Base-by-base conservation (phyloP, 2,797 vertebrate species). In the Rhyacichthys aspro region DNA sequence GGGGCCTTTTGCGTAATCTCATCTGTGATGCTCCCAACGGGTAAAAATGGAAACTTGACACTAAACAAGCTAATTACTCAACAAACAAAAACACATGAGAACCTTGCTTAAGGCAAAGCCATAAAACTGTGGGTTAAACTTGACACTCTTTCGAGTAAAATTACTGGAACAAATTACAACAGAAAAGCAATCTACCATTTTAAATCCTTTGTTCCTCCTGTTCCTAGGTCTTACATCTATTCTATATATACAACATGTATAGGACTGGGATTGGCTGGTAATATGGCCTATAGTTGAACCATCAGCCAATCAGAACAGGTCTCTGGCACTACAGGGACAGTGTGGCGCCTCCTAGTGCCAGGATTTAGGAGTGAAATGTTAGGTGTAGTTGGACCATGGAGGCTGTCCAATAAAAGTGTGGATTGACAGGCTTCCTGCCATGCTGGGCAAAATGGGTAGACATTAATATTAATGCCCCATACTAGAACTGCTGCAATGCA, bases 401-500 rank as follows among this genome's bases (percentile, higher is more conserved):
- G 72, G 66, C 78, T 48, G 55, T 85, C 64, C 65, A 70, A 76
- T 65, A 60, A 55, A 72, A 64, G 76, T 45, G 55, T 67, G 70
- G 87, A 92, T 86, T 88, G 87, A 89, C 87, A 90, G 80, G 71
- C 71, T 88, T 82, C 74, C 84, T 86, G 69, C 79, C 86, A 89
- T 28, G 59, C 68, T 85, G 80, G 82, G 85, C 67, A 41, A 88
- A 89, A 90, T 86, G 76, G 88, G 72, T 44, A 69, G 75, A 67
- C 86, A 90, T 90, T 88, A 91, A 92, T 92, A 91, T 92, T 91
- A 89, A 92, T 90, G 85, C 67, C 66, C 81, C 81, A 88, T 65
- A 78, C 85, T 83, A 82, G 72, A 70, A 88, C 55, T 90, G 86
- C 90, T 92, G 91, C 92, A 93, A 72, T 93, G 91, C 90, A 90